These are phyloP conservation scores for Amphiprion clarkii DNA, from an alignment of 2,797 vertebrate species.

Conservation along the genomic window DNA sequence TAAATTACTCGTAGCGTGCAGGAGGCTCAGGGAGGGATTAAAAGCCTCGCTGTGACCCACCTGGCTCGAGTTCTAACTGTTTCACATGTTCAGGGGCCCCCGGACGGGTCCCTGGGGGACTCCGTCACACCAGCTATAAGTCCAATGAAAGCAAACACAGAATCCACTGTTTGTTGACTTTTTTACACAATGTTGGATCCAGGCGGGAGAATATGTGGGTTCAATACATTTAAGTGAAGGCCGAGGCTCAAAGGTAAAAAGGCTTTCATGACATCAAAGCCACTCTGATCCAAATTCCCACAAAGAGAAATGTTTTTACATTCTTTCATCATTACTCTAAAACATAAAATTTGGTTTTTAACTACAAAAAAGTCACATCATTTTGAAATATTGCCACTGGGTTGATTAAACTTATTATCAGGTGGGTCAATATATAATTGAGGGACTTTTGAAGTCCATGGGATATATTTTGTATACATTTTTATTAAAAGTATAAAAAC, in stretches of 20 bases:
- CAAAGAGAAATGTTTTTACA: constrained; percentile 35
- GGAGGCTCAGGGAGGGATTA: constrained; percentile 50
- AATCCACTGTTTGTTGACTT: constrained; percentile 48
- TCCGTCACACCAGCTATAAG: constrained; percentile 54
- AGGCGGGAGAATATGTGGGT: constrained; percentile 25
- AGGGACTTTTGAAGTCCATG: too few relatives aligned
- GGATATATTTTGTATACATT: too few relatives aligned
- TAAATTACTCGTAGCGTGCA: constrained; percentile 51
- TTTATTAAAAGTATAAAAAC: too few relatives aligned
- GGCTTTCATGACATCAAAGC: constrained; percentile 61
- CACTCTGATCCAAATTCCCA: constrained; percentile 35
- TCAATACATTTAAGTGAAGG: constrained; percentile 38
- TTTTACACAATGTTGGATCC: constrained; percentile 38
- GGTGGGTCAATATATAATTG: too few relatives aligned
- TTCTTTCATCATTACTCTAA: constrained; percentile 42
- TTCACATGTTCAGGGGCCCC: constrained; percentile 57
- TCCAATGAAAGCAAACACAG: constrained; percentile 68
- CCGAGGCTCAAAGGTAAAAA: constrained; percentile 45
- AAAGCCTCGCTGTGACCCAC: constrained; percentile 49
- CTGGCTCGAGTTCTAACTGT: constrained; percentile 55
- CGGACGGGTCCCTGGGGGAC: constrained; percentile 43
- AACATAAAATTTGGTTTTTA: constrained; percentile 29
- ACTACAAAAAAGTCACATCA: constrained; percentile 35
- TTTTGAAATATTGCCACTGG: constrained; percentile 22
- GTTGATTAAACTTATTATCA: constrained; percentile 31